Evolutionary conservation across 1,140 invertebrate genomes (phyloP), one percentile per base, ranked within the genome.

Genomic region (Brachionus plicatilis): DNA sequence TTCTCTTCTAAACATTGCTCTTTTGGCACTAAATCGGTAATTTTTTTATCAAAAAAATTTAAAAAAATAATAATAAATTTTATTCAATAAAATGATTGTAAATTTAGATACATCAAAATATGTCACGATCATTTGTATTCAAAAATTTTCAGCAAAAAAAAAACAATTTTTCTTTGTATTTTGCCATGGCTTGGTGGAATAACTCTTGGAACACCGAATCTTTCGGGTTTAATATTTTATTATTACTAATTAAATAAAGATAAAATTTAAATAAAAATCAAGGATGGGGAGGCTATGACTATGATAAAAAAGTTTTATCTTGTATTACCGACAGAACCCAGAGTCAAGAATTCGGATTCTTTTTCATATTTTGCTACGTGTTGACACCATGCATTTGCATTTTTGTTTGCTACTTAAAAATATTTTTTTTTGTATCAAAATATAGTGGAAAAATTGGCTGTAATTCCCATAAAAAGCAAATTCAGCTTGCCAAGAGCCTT

Each of bases 221-320:
- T 76, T 9, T 47, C 27, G 4, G 72, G 72, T 47, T 47, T 1
- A 12, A 3, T 50, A 12, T 50, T 56, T 56, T 20, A 6, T 17
- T n/a, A 0, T 56, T 45, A n/a, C n/a, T n/a, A n/a, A n/a, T 45
- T 2, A 29, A 29, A 29, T 29, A 29, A 29, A 29, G 3, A 14
- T 50, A 50, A 50, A n/a, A 8, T 50, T 50, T 3, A 50, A 50
- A 14, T 14, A 14, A 14, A 60, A 60, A 60, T 27, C 0, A 45
- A 47, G 80, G 80, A 14, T 83, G 80, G 80, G 80, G 80, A 20
- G 17, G 60, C 12, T 68, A 83, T 68, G 80, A 14, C 7, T 83
- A 66, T 68, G 80, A 83, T 43, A 83, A 68, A 47, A 83, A 83
- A 47, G 72, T 50, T 1, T 47, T 76, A 27, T 76, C 72, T 5